Evolutionary conservation across 2,888 invertebrate species (phyloP), one percentile per base, ranked within the genome.

Genomic region (Lasiommata megera): DNA sequence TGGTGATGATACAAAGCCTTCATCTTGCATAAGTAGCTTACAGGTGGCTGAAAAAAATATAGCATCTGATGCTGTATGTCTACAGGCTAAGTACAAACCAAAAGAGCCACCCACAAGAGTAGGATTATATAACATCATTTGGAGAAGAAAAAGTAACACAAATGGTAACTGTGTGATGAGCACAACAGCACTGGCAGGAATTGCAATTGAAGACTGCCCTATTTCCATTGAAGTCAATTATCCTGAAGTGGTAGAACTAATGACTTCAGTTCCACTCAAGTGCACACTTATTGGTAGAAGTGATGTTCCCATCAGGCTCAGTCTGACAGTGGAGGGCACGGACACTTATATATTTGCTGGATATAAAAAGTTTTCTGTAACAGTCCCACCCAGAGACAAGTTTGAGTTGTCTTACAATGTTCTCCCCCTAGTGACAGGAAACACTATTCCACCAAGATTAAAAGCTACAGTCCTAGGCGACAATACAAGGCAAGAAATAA

Each of bases 261-360:
- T 94, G 63, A 94, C 94, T 18, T 94, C 95, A 12, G 88, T 96
- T 67, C 92, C 94, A n/a, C 87, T 95, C 8, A 92, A 92, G 53
- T 96, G 96, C 76, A 92, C 92, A 64, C 84, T 97, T 55, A 92
- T 92, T 73, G 97, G 97, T 74, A 93, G 94, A 67, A 94, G 95
- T 0, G 90, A 92, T 46, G 93, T 92, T 59, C 93, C 96, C 37
- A 92, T 96, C 58, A 94, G 96, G 61, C 85, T 97, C 34, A 94
- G 93, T 68, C 84, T 96, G 37, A 93, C 92, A 53, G 94, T 97
- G 86, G 96, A 97, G 69, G 94, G 95, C 6, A 95, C 94, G 59
- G 98, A 98, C 79, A 96, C 95, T 38, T 98, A 98, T 79, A 98
- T 98, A 95, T 98, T 97, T 86, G 95, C 98, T 60, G 98, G 98